Evolutionary conservation across 2,888 invertebrate species (phyloP), one percentile per base, ranked within the genome.

Genomic region (Nemoura dubitans): DNA sequence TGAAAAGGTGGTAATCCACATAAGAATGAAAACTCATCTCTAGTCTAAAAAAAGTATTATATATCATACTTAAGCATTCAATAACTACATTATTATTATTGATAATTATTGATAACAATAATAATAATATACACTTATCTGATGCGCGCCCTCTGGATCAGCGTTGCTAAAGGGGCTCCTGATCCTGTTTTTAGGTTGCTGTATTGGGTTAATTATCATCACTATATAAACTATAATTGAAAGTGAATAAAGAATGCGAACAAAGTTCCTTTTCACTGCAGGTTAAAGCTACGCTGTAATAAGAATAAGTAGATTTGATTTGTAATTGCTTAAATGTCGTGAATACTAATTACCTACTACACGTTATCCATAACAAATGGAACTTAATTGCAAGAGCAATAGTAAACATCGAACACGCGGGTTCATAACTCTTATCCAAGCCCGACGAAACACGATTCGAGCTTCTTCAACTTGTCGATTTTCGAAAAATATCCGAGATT

Each of bases 11-110:
- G 14, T 59, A 59, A 21, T 59, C 59, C 59, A 77, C 84, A 86
- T 86, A 86, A 84, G 76, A 25, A 42, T 76, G 36, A 83, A 30
- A 78, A 59, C 83, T 36, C 59, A 59, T 59, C 59, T 59, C 59
- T 59, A 59, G 59, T 59, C 59, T 59, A 3, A 59, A 59, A n/a
- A 59, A 10, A 7, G 59, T 59, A 59, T 21, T 3, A 21, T 59
- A 59, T 21, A 36, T 21, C 14, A 59, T 59, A 3, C 36, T 36
- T 10, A 36, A 36, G 36, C 36, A 36, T 59, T 59, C 16, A 59
- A 59, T 59, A 59, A 59, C 59, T 59, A 59, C 59, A 59, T 59
- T 59, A 59, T 59, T 21, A 59, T 21, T 21, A 59, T 16, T 59
- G 2, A 59, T 59, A 16, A 59, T 59, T 10, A 21, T 16, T 21